These are phyloP conservation scores for Chionodraco myersi DNA, from an alignment of 2,113 vertebrate genomes.

Conservation along the genomic window DNA sequence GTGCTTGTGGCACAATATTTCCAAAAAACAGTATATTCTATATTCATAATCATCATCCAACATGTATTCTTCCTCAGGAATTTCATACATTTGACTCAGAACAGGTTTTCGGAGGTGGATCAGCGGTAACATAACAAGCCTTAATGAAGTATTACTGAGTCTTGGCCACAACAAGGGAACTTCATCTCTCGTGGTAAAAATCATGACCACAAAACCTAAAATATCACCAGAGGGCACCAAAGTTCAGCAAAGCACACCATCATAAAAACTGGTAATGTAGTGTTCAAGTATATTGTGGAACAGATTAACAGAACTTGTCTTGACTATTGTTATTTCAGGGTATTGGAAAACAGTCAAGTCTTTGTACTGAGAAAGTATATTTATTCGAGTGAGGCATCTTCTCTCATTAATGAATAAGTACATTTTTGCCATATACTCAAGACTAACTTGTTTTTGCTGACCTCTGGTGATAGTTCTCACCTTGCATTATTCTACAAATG, in stretches of 20 bases:
- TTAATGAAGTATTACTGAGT: background rate
- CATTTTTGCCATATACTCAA: background rate
- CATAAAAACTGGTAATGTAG: background rate
- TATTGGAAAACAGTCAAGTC: background rate
- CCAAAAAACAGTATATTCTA: background rate
- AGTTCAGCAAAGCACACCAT: background rate
- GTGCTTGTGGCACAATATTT: background rate
- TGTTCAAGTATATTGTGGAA: background rate
- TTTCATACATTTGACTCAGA: background rate
- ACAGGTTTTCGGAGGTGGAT: background rate
- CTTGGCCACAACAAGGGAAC: slow-evolving; percentile 4
- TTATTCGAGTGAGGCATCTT: background rate
- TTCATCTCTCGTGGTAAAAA: background rate
- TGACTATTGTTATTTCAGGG: background rate
- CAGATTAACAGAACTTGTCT: background rate
- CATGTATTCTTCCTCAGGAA: background rate
- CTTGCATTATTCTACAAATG: background rate
- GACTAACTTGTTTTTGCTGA: background rate
- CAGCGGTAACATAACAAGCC: background rate
- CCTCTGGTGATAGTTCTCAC: background rate
- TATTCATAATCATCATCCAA: background rate
- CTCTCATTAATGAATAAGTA: background rate
- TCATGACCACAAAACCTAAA: slow-evolving; percentile 1
- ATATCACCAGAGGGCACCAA: slow-evolving; percentile 26
- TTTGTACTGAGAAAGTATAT: background rate